Evolutionary conservation across 1,140 invertebrate genomes (phyloP), one percentile per base, ranked within the genome.

Genomic region (Melanaphis sacchari): DNA sequence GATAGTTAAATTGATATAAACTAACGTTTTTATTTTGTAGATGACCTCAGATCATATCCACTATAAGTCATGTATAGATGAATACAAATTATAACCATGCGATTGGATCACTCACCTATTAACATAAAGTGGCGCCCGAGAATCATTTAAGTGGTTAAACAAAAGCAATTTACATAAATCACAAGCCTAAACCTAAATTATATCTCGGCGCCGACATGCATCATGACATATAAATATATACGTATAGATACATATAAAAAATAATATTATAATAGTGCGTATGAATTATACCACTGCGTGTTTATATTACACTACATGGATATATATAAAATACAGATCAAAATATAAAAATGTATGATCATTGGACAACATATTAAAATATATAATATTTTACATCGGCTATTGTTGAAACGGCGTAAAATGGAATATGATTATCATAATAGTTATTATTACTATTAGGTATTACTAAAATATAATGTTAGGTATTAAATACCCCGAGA

Each of bases 71-170:
- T 31, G 52, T 26, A 31, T 9, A 8, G 24, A 59, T 24, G 88
- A 90, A 90, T 40, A 89, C 26, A 87, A 76, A 76, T 76, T 38
- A 84, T 36, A 90, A 54, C 59, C 88, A 90, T 15, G 15, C 59
- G 88, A 41, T 88, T 90, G 38, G 88, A 52, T 90, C 52, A 90
- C 52, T 90, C 88, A 26, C 52, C 49, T 90, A 90, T 90, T 59
- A 21, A 59, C 52, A 90, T 59, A 59, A 40, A 59, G 88, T 90
- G 88, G 88, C 88, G 88, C 88, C 88, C 88, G 8, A 90, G 88
- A 90, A 90, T 26, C 88, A 89, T 89, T 89, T 89, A 89, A 89
- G 31, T 38, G 88, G 49, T 38, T 40, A 40, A 54, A 89, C 46
- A 89, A 89, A 89, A 52, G 21, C 49, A 54, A 89, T 89, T 89